Evolutionary conservation across 53 echinoderm and acorn worm species (phyloP), one percentile per base, ranked within the genome.

Genomic region (Arbacia lixula): DNA sequence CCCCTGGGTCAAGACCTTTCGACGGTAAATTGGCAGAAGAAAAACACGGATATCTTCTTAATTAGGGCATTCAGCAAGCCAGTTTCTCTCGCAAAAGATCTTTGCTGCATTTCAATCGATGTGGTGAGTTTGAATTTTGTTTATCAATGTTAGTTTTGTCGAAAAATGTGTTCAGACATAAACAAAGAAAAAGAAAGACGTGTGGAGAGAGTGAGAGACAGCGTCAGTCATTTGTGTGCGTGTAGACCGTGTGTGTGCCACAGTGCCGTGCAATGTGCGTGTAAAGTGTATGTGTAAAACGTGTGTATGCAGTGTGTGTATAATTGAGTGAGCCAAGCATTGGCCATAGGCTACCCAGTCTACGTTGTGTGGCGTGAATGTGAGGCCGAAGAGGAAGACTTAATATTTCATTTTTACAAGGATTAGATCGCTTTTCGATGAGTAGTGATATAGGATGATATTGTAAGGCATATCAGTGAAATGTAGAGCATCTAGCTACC

Each of bases 111-210:
- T 77, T 77, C 25, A 21, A 31, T 56, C 26, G 4, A 19, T 12
- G 14, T 38, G 77, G 77, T 77, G 39, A 36, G 77, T 77, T 17
- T 56, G 5, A 26, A 2, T 25, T 14, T 56, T 54, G 10, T 56
- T 36, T 5, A 57, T 77, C 57, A 2, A 1, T n/a, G 0, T 9
- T 36, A 0, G 22, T 77, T 27, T 56, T 19, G 26, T 20, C 10
- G 56, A 58, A 40, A 56, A 36, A 27, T 57, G 12, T 36, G 40
- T 33, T 56, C 34, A 77, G 26, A 77, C 39, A 77, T 36, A 77
- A 77, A 77, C 77, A 77, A 77, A 77, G 77, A 77, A 77, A 77
- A 77, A 77, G 77, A 77, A 77, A 77, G 77, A 77, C 56, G 77
- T 21, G 77, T 55, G 58, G 77, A 77, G 77, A 77, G 77, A 77